Conservation (phyloP, 2,797 vertebrate genomes). For the Centroberyx gerrardi region DNA sequence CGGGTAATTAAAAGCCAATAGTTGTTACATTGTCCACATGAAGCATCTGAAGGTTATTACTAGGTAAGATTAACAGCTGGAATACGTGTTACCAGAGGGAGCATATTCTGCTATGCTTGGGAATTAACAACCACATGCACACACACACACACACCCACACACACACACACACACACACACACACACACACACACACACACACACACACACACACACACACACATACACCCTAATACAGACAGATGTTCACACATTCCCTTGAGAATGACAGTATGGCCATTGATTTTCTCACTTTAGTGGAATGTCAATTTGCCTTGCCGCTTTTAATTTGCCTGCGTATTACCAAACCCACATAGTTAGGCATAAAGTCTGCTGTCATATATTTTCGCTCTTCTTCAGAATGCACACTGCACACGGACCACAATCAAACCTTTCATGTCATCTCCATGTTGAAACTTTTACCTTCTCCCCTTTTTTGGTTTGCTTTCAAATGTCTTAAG, state of each 20-base stretch:
- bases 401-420: constrained; percentile 29
- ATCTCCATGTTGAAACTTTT: constrained; percentile 33
- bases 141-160: neutral
- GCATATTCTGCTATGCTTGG: neutral
- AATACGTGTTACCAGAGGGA: neutral
- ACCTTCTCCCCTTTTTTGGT: constrained; percentile 32
- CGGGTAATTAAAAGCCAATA: constrained; percentile 53
- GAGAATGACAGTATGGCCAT: constrained; percentile 33
- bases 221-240: constrained; percentile 6
- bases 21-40: constrained; percentile 28
- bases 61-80: constrained; percentile 10
- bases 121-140: neutral
- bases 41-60: constrained; percentile 33
- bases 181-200: neutral
- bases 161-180: neutral
- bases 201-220: neutral
- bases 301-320: constrained; percentile 22
- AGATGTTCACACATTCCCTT: constrained; percentile 49
- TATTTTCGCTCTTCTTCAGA: constrained; percentile 35
- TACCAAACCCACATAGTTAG: constrained; percentile 16
- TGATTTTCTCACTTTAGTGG: constrained; percentile 43
- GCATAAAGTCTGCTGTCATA: constrained; percentile 26
- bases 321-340: constrained; percentile 50
- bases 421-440: constrained; percentile 25
- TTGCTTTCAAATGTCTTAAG: constrained; percentile 51